Percentiles rank a stretch among this genome's conserved stretches.
Evolutionary conservation across 2,888 invertebrate genomes (phyloP).

Genomic region (Taenaris catops): DNA sequence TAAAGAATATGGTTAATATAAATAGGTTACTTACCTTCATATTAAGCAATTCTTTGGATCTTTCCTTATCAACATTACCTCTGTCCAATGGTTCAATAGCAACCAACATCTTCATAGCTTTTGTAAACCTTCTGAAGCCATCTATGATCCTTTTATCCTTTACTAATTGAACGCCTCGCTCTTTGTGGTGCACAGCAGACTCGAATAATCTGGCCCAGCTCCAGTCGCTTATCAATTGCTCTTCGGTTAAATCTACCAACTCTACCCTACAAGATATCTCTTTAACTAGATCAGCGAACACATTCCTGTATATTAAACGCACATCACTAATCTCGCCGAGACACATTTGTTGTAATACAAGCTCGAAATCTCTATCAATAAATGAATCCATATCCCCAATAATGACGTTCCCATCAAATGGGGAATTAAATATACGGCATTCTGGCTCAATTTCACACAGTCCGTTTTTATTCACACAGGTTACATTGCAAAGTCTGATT

Average conservation of each 20-base stretch:
- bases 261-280: conserved; percentile 61
- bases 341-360: conserved; percentile 75
- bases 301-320: conserved; percentile 49
- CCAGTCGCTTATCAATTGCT: conserved; percentile 78
- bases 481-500: conserved; percentile 47
- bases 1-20: too few species aligned
- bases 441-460: conserved; percentile 45
- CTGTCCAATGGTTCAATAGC: conserved; percentile 80
- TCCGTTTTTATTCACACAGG: conserved; percentile 40
- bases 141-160: conserved; percentile 80
- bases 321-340: conserved; percentile 61
- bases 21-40: conserved; percentile 73
- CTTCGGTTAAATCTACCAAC: conserved; percentile 56
- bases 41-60: conserved; percentile 69
- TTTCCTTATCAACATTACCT: conserved; percentile 68
- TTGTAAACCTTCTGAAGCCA: conserved; percentile 86
- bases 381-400: conserved; percentile 70
- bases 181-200: conserved; percentile 73
- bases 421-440: conserved; percentile 48
- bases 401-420: conserved; percentile 61
- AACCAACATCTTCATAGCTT: conserved; percentile 85
- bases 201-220: conserved; percentile 73
- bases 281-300: conserved; percentile 38
- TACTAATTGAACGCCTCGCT: conserved; percentile 82
- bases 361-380: conserved; percentile 75